Evolutionary conservation across 2,113 vertebrate species (phyloP), one percentile per base, ranked within the genome.

Genomic region (Xiphophorus hellerii): DNA sequence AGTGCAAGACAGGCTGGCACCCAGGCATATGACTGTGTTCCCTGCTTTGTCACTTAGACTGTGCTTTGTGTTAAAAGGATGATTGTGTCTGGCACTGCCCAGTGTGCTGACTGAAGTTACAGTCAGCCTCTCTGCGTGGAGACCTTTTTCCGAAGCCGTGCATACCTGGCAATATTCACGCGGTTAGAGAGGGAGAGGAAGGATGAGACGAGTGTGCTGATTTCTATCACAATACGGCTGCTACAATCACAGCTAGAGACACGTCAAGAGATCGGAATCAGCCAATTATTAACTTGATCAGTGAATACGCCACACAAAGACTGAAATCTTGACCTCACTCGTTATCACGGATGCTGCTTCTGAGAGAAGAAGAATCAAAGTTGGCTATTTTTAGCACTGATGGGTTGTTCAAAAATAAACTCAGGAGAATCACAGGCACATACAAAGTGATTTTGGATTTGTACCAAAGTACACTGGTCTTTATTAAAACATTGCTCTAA

Each of bases 1-100:
- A 37, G 73, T 73, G 77, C 78, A 64, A 84, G 84, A 85, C 74
- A 83, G 82, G 63, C 89, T 92, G 90, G 87, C 87, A 83, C 72
- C 3, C 39, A 67, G 64, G 79, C 86, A 86, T 81, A 84, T 74
- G 75, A 84, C 77, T 81, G 73, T 33, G 70, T 76, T 85, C 77
- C 80, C 69, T 78, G 87, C 84, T 84, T 82, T 80, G 78, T 87
- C 88, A 87, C 81, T 84, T 77, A 79, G 64, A 66, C 83, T 84
- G 81, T 76, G 76, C 84, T 80, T 86, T 84, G 81, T 86, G 78
- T 78, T 81, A 73, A 72, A 62, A 86, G 51, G 70, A 31, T 12
- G 37, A 64, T 10, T 31, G 51, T 83, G n/a, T 78, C 71, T 69
- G 14, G 70, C 28, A 10, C 68, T 71, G 42, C 68, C 70, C 69